Evolutionary conservation across 2,888 invertebrate genomes (phyloP).

Genomic region (Tetheella fluctuosa): DNA sequence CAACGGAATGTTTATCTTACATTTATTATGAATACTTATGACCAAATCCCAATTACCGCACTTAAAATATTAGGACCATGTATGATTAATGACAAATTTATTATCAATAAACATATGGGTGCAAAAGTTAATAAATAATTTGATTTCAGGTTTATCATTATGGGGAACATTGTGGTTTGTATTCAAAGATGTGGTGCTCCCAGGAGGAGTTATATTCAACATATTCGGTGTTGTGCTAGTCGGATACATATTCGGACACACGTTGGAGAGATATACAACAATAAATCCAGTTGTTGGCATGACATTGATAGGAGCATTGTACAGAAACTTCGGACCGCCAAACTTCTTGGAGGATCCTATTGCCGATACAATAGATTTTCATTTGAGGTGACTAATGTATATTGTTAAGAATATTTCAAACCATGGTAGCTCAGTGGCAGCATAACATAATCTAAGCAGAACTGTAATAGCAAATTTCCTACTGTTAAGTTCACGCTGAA

Average conservation of each 20-base stretch:
- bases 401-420: background rate
- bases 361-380: constrained; percentile 69
- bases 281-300: constrained; percentile 73
- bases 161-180: constrained; percentile 74
- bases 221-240: constrained; percentile 62
- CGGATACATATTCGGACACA: constrained; percentile 72
- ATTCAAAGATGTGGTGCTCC: constrained; percentile 58
- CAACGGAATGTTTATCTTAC: no score
- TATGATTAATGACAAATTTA: no score
- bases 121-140: constrained; percentile 4
- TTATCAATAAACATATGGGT: no score
- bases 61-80: no score
- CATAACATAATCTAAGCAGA: no score
- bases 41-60: no score
- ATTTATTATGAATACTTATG: no score
- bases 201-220: constrained; percentile 64
- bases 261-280: constrained; percentile 70
- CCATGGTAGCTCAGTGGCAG: background rate
- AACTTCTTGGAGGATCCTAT: constrained; percentile 63
- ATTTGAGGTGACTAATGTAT: constrained; percentile 64
- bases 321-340: constrained; percentile 62
- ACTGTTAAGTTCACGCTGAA: no score
- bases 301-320: constrained; percentile 71
- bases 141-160: constrained; percentile 63
- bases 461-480: no score